Evolutionary conservation across 2,113 vertebrate species (phyloP), one percentile per base, ranked within the genome.

Genomic region (Myotis davidii): DNA sequence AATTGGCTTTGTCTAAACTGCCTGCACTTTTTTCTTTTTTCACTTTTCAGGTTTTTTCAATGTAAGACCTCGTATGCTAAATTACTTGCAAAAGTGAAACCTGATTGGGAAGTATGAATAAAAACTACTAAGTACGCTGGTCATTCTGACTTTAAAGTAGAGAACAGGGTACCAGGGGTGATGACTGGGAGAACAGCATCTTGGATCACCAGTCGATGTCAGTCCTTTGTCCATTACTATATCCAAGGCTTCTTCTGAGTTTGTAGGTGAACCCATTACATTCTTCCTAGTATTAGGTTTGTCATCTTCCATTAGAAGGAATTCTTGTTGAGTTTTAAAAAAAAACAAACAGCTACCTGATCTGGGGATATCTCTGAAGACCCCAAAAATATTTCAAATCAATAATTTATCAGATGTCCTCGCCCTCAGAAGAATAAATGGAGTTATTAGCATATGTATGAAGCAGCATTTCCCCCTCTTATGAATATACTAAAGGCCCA

Each of bases 1-100:
- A 97, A 85, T 0, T 64, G 59, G 48, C 65, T 94, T 88, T 91
- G 74, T 87, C 42, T 92, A 91, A 89, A 96, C 29, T 11, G 9
- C 34, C 72, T 79, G 25, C 64, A 18, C 1, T 23, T 85, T 37
- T 7, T 59, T 14, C n/a, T 37, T 10, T 23, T 39, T 65, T 65
- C 7, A 64, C 61, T 64, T 64, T 64, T 29, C 61, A 32, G 27
- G 10, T 67, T 14, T 73, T 83, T 90, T 70, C 48, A 90, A 94
- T 6, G 27, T 21, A 88, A 85, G 23, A 82, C 12, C 27, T 61
- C 0, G 0, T 82, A 3, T 61, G 13, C 12, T 67, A 79, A 90
- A 59, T 82, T 88, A 59, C 56, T 72, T 89, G 18, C 25, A 52
- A 91, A 82, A 64, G 23, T 42, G 25, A 90, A 50, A 37, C 70